Percentiles rank a stretch among this genome's conserved stretches.
Conservation (phyloP, 2,797 vertebrate species). For the Jordanella pulchra region DNA sequence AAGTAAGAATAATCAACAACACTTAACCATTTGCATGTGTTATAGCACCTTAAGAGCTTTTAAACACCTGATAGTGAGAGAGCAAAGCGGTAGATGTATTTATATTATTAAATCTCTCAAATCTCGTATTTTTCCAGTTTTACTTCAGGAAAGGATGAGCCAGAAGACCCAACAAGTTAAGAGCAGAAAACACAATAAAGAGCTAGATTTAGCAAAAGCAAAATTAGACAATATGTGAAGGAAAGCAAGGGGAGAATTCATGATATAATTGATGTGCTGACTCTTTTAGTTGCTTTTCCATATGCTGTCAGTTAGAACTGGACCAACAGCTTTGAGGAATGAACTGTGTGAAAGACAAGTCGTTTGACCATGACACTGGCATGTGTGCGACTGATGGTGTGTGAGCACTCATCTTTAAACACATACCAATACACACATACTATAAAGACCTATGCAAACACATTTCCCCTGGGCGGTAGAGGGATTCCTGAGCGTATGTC, state of each 20-base stretch:
- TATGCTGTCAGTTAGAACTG: constrained; percentile 82
- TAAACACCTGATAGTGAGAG: too few relatives aligned
- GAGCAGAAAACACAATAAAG: constrained; percentile 41
- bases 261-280: constrained; percentile 75
- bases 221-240: constrained; percentile 9
- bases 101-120: neutral
- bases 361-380: constrained; percentile 71
- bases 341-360: constrained; percentile 77
- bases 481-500: constrained; percentile 27
- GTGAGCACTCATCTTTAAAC: constrained; percentile 69
- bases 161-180: constrained; percentile 26
- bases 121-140: neutral
- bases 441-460: constrained; percentile 72
- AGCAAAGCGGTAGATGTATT: neutral
- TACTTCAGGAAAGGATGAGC: neutral
- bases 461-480: constrained; percentile 35
- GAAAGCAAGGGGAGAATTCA: constrained; percentile 60
- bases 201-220: constrained; percentile 20
- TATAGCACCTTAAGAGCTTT: neutral
- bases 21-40: neutral
- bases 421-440: constrained; percentile 64
- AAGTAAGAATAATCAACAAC: neutral
- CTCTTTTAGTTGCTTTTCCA: constrained; percentile 78
- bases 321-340: constrained; percentile 70
- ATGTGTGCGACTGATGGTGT: constrained; percentile 51